Evolutionary conservation across 1,140 invertebrate genomes (phyloP).

Genomic region (Reticulitermes speratus): DNA sequence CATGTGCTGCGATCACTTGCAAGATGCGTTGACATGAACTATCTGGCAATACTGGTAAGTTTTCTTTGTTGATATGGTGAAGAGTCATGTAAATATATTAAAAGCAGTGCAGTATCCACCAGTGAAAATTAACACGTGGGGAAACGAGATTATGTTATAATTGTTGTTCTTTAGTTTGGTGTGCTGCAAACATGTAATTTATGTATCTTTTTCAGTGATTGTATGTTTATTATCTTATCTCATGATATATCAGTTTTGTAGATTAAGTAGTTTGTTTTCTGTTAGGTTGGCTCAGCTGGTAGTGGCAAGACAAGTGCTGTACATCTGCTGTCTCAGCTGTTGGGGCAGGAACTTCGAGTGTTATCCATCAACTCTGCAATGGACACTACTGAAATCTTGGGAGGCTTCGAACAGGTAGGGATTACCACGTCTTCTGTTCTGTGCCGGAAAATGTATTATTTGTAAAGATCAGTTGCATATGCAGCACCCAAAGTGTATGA

Average conservation of each 20-base stretch:
- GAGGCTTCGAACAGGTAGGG: slow-evolving; percentile 92
- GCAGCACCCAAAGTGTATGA: too few species aligned
- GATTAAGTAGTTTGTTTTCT: slow-evolving; percentile 36
- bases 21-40: slow-evolving; percentile 85
- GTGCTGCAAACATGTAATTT: neutral
- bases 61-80: slow-evolving; percentile 9
- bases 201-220: too few species aligned
- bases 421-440: slow-evolving; percentile 27
- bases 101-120: too few species aligned
- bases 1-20: slow-evolving; percentile 69
- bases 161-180: slow-evolving; percentile 24
- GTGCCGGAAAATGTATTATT: neutral
- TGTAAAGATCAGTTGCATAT: neutral
- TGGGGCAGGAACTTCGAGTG: slow-evolving; percentile 70
- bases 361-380: slow-evolving; percentile 89
- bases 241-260: neutral
- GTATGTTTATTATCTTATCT: too few species aligned
- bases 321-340: slow-evolving; percentile 71
- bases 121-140: neutral
- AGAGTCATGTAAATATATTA: too few species aligned
- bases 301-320: slow-evolving; percentile 83
- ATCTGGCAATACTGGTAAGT: slow-evolving; percentile 83
- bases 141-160: neutral
- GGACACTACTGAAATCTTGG: slow-evolving; percentile 93
- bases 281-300: slow-evolving; percentile 71